These are phyloP conservation scores for Oncorhynchus keta DNA, from an alignment of 2,113 vertebrate genomes.

Conservation along the genomic window DNA sequence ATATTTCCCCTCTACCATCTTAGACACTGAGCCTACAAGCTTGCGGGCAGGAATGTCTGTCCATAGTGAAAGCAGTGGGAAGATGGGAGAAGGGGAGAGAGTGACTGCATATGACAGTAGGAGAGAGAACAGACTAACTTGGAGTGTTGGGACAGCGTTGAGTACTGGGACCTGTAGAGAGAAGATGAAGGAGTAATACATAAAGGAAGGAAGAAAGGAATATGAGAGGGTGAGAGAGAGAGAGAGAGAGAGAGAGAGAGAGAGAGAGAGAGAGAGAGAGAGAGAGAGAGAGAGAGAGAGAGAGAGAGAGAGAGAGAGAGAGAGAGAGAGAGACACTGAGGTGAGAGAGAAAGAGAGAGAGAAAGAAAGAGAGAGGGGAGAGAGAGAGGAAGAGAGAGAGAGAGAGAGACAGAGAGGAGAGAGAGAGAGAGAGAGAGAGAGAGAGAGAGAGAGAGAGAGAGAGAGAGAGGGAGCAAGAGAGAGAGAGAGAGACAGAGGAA, in stretches of 20 bases:
- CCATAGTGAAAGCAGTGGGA: conserved; percentile 30
- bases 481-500: too few relatives aligned
- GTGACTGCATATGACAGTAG: conserved; percentile 68
- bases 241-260: conserved; percentile 6
- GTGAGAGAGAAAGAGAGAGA: conserved; percentile 1
- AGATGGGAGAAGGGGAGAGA: conserved; percentile 53
- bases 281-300: too few relatives aligned
- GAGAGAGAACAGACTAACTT: conserved; percentile 88
- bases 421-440: neutral
- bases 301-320: neutral
- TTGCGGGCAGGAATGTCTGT: conserved; percentile 62
- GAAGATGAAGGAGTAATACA: conserved; percentile 53
- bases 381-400: too few relatives aligned
- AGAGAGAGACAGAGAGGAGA: conserved; percentile 5
- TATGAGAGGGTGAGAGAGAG: conserved; percentile 51
- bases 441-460: too few relatives aligned
- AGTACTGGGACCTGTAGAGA: conserved; percentile 95
- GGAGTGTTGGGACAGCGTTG: conserved; percentile 96
- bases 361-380: neutral
- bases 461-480: neutral
- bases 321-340: too few relatives aligned
- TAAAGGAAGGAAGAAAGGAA: conserved; percentile 72
- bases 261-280: neutral
- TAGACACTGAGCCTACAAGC: conserved; percentile 40
- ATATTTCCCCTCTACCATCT: neutral